These are phyloP conservation scores for Sylvicapra grimmia DNA, from an alignment of 2,113 vertebrate genomes.

Conservation along the genomic window DNA sequence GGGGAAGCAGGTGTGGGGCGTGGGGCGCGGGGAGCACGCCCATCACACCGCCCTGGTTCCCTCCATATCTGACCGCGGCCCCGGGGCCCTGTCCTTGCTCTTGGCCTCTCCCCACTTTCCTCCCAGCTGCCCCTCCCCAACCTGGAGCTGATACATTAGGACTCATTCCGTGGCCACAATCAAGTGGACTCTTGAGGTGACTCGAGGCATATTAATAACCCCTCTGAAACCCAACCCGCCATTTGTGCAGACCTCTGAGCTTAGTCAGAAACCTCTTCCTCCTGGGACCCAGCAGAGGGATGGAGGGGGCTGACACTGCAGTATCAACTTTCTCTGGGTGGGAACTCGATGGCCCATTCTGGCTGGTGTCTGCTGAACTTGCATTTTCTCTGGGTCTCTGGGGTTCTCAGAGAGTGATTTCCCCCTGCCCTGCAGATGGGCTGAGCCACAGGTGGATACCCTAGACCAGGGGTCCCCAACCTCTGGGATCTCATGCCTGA, in stretches of 20 bases:
- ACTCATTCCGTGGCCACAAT: neutral
- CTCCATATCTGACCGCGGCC: neutral
- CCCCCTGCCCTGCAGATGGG: neutral
- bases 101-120: neutral
- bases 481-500: neutral
- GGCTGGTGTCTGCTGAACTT: neutral
- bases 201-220: constrained; percentile 34
- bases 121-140: neutral
- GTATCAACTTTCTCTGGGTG: neutral
- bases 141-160: neutral
- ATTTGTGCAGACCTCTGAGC: constrained; percentile 24
- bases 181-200: constrained; percentile 26
- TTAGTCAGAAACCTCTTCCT: constrained; percentile 49
- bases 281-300: neutral
- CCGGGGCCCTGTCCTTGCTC: neutral
- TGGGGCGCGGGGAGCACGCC: neutral
- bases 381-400: neutral
- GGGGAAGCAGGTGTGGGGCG: neutral
- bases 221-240: constrained; percentile 25
- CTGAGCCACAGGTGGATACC: neutral
- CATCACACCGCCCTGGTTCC: fast-evolving
- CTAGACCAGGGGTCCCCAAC: neutral
- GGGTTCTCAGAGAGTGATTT: neutral
- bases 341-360: neutral
- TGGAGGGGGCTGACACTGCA: neutral